Percentiles rank a stretch among this genome's conserved stretches.
These are phyloP conservation scores for Proctacanthus coquilletti DNA, from an alignment of 1,140 invertebrate species.

Conservation along the genomic window DNA sequence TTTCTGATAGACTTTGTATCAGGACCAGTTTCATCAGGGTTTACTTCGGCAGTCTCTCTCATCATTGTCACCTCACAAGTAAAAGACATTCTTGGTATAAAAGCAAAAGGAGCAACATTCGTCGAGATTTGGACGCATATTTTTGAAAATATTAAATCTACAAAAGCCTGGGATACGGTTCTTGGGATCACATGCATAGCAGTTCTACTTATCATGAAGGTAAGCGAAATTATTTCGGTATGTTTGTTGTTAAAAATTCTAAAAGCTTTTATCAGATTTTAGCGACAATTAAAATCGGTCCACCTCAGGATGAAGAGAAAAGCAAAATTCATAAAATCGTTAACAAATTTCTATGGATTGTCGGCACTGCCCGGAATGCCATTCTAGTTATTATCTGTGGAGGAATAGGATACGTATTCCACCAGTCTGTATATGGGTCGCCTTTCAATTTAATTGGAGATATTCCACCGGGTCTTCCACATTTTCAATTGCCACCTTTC, in stretches of 20 bases:
- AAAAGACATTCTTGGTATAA: constrained; percentile 67
- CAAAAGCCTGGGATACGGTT: constrained; percentile 46
- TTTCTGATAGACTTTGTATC: constrained; percentile 90
- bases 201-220: constrained; percentile 50
- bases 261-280: constrained; percentile 11
- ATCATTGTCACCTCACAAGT: constrained; percentile 81
- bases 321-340: constrained; percentile 33
- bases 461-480: constrained; percentile 53
- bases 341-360: constrained; percentile 43
- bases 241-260: too few relatives aligned
- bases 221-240: constrained; percentile 24
- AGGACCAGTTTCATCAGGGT: constrained; percentile 80
- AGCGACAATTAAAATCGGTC: constrained; percentile 37
- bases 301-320: constrained; percentile 31
- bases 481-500: constrained; percentile 46
- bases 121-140: constrained; percentile 55
- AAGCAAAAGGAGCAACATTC: constrained; percentile 55
- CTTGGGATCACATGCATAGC: constrained; percentile 57
- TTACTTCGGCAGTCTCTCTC: constrained; percentile 82
- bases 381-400: constrained; percentile 55
- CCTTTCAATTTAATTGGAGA: constrained; percentile 31
- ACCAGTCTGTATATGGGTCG: constrained; percentile 24
- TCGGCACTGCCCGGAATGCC: constrained; percentile 58
- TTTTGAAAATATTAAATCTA: constrained; percentile 40
- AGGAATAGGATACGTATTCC: constrained; percentile 38